Base-by-base conservation (phyloP, 2,888 invertebrate species). In the Phyllotreta cruciferae region DNA sequence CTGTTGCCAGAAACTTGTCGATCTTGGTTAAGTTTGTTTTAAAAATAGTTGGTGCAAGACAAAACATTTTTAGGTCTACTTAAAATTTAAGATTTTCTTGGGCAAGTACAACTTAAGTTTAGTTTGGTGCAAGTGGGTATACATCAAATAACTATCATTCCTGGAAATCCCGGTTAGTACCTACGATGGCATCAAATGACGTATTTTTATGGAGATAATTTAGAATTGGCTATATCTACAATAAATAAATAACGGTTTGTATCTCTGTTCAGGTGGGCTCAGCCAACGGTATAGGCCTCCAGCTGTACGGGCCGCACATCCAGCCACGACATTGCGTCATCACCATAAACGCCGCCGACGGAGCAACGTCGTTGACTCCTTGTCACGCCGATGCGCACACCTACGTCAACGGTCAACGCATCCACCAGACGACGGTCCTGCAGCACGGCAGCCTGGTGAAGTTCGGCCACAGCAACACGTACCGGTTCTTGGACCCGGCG, bases 301-400 rank as follows among this genome's bases (percentile, higher is more conserved):
- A 92, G 78, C 84, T 93, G 64, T 92, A 91, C 78, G 96, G 96
- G 9, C 93, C 95, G 14, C 94, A 94, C 73, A 93, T 98, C 71
- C 94, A 94, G 83, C 90, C 97, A 8, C 87, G 96, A 58, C 98
- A 98, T 82, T 98, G 98, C 83, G 93, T 97, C 74, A 91, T 98
- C 72, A 93, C 96, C 57, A 49, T 49, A 42, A 88, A 89, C 77
- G 89, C 90, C 77, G 89, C 94, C 62, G 92, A 93, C 70, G 95
- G 96, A 55, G 92, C 97, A 64, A 96, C 96, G 71, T 92, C 93
- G 1, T 89, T 98, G 45, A 98, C 98, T 35, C 98, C 98, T 6
- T 89, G 94, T 75, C 94, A 94, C 77, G 86, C 93, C 34, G 96
- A 96, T 81, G 96, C 98, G 8, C 92, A 96, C 78, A 95, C 96